Conservation (phyloP, 2,113 vertebrate genomes). For the Cebidichthys violaceus region DNA sequence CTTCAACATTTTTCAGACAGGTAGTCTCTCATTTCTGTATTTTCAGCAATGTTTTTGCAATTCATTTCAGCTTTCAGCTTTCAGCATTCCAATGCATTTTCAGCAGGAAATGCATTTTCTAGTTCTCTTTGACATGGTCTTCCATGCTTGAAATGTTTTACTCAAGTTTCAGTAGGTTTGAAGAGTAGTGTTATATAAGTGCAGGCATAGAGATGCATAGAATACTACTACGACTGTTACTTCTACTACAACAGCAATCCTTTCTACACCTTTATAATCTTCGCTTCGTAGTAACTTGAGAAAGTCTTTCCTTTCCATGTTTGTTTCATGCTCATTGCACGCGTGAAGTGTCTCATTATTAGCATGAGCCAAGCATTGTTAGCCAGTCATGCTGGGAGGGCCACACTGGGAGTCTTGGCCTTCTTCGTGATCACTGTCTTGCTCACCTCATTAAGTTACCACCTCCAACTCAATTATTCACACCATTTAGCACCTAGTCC, state of each 20-base stretch:
- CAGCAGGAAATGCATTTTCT: too few species aligned
- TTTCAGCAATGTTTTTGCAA: too few species aligned
- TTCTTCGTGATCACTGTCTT: slow-evolving; percentile 81
- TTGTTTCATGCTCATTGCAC: not conserved
- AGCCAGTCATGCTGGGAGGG: slow-evolving; percentile 51
- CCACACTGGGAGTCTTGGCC: slow-evolving; percentile 74
- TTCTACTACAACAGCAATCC: not conserved
- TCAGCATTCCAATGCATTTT: too few species aligned
- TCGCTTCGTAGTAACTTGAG: not conserved
- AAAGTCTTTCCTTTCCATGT: slow-evolving; percentile 1
- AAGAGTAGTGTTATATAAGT: not conserved
- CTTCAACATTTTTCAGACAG: too few species aligned
- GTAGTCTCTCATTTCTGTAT: too few species aligned
- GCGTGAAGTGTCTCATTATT: slow-evolving; percentile 46
- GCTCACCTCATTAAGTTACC: slow-evolving; percentile 90
- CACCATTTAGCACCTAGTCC: slow-evolving; percentile 91
- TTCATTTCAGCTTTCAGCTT: too few species aligned
- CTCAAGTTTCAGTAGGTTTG: not conserved
- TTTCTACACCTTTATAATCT: not conserved
- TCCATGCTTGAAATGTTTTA: not conserved
- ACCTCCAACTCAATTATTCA: slow-evolving; percentile 92
- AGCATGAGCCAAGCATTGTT: slow-evolving; percentile 42
- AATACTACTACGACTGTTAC: not conserved
- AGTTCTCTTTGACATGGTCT: slow-evolving; percentile 2
- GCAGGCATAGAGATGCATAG: not conserved